Evolutionary conservation across 2,888 invertebrate genomes (phyloP), one percentile per base, ranked within the genome.

Genomic region (Cryptocephalus moraei): DNA sequence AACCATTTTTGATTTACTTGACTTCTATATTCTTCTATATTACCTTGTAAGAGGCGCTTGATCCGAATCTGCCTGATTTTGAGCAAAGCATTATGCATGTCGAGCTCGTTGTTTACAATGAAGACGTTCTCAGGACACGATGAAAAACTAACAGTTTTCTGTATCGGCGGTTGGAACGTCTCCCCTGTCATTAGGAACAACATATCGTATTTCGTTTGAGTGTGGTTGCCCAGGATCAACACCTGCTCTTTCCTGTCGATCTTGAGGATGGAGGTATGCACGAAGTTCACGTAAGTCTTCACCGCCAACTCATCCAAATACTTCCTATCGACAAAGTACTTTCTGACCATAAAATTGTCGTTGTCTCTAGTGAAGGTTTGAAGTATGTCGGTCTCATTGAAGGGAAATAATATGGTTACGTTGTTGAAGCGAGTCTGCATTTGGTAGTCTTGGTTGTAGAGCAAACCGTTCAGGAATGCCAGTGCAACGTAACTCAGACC

Each of bases 401-500:
- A 2, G 3, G 22, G 77, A 0, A 84, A 82, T 2, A 89, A 74
- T 41, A 89, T 63, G 0, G 82, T 83, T 12, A 89, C 63, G 62
- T 86, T 86, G 46, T 79, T 79, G 65, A 84, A 86, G 0, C 75
- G 75, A 33, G 80, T 62, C 60, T 80, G 73, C n/a, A 53, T 57
- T 14, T 46, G n/a, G 11, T 13, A 12, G 32, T 54, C 61, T 54
- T 64, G 78, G 74, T 75, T 76, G 58, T 77, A 73, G 12, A 61
- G 64, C 11, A 86, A 63, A 11, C 74, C 66, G 58, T 83, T 81
- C 22, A 82, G 57, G 56, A 84, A 82, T 0, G 81, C 71, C 0
- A 82, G 64, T 0, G 80, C 79, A 0, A 80, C 79, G 13, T 78
- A 73, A 47, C 84, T 82, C 1, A 79, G 78, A 0, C 84, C 84